Evolutionary conservation across 1,140 invertebrate genomes (phyloP).

Genomic region (Chlorops oryzae): DNA sequence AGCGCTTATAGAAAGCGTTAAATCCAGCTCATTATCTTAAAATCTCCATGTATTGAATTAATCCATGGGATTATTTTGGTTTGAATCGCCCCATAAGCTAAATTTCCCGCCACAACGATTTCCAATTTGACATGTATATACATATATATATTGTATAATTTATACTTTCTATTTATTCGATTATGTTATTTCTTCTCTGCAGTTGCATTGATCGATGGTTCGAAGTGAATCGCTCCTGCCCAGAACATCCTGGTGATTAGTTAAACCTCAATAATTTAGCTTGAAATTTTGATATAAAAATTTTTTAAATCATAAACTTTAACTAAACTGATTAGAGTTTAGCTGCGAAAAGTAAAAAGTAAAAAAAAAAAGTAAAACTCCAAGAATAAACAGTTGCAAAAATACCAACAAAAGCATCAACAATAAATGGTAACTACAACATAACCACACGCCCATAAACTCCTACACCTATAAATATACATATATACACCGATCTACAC

Average conservation of each 20-base stretch:
- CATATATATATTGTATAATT: no score
- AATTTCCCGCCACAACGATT: no score
- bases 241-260: conserved; percentile 91
- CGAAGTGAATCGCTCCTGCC: conserved; percentile 93
- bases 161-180: no score
- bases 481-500: not conserved
- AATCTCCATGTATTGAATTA: no score
- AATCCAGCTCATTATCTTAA: no score
- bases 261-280: conserved; percentile 45
- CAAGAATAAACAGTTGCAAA: conserved; percentile 4
- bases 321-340: not conserved
- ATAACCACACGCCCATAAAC: not conserved
- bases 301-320: conserved; percentile 10
- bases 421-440: conserved; percentile 7
- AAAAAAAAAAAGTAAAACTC: conserved; percentile 10
- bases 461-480: not conserved
- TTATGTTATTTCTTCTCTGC: conserved; percentile 50
- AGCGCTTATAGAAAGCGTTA: no score
- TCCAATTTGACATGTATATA: no score
- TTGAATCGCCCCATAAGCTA: no score
- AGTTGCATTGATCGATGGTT: conserved; percentile 97
- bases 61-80: no score
- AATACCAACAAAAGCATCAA: conserved; percentile 6
- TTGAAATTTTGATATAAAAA: conserved; percentile 14
- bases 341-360: not conserved